These are phyloP conservation scores for Oophaga sylvatica DNA, from an alignment of 2,797 vertebrate species.

Conservation along the genomic window DNA sequence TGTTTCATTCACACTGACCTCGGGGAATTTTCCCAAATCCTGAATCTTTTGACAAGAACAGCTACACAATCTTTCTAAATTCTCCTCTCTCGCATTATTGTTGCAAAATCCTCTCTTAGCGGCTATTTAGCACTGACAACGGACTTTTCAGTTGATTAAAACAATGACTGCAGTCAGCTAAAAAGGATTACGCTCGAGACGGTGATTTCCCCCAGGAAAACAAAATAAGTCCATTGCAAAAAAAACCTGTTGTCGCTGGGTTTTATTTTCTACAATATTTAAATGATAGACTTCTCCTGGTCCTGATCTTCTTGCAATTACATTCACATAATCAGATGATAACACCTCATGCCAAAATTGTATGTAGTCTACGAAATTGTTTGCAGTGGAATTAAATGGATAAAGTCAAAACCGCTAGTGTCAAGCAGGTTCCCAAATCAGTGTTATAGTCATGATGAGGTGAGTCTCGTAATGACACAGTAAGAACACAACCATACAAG, in stretches of 20 bases:
- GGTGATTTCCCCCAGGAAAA: slow-evolving; percentile 57
- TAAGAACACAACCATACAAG: background rate
- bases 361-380: slow-evolving; percentile 23
- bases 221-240: slow-evolving; percentile 50
- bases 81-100: slow-evolving; percentile 52
- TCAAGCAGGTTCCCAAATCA: background rate
- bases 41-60: slow-evolving; percentile 47
- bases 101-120: slow-evolving; percentile 57
- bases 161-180: slow-evolving; percentile 59
- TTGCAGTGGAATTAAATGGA: slow-evolving; percentile 25
- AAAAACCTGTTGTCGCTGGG: slow-evolving; percentile 19
- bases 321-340: slow-evolving; percentile 43
- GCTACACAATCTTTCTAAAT: slow-evolving; percentile 57
- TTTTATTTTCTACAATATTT: slow-evolving; percentile 49
- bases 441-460: background rate
- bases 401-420: slow-evolving; percentile 7
- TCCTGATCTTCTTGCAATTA: slow-evolving; percentile 11
- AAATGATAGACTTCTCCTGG: background rate
- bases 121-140: slow-evolving; percentile 58
- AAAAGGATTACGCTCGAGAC: slow-evolving; percentile 58
- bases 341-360: slow-evolving; percentile 1
- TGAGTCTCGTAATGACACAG: background rate
- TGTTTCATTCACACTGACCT: slow-evolving; percentile 46
- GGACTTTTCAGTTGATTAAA: slow-evolving; percentile 60
- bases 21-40: slow-evolving; percentile 35